Base-by-base conservation (phyloP, 1,140 invertebrate species). In the Drosophila murphyi region DNA sequence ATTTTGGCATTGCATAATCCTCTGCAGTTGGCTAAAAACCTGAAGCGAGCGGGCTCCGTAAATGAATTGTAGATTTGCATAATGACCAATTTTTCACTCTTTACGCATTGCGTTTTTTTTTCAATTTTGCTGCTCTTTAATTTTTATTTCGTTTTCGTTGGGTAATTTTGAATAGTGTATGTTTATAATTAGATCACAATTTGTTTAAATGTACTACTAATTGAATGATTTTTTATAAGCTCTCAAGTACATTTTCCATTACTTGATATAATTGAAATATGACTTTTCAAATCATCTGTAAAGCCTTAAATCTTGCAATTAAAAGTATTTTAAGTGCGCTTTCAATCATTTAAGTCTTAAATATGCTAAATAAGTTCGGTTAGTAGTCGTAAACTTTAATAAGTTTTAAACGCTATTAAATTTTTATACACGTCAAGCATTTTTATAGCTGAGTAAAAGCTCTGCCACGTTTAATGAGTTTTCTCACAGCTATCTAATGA, bases 21-120 rank as follows among this genome's bases (percentile, higher is more conserved):
- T 55, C 71, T 75, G 83, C 76, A 80, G 79, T 78, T 89, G 85
- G 55, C 51, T 60, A 70, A 79, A 20, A 79, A 64, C 75, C 73
- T 77, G 78, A 50, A 62, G 48, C 47, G 59, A 52, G 10, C 35
- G 10, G 5, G 29, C 32, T 5, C 59, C 68, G 34, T 50, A 67
- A 80, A 89, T 78, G 77, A 88, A 83, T 83, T 89, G 80, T 70
- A 75, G 56, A 85, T 88, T 88, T 88, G 85, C 85, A 88, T 88
- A 88, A 88, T 88, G 73, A 80, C 65, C 82, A 88, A 88, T 88
- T 85, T 87, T 78, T 83, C 48, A 69, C 63, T 57, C 65, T 41
- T 50, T 64, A 37, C 45, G 6, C 39, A 47, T 50, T 65, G 6
- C 39, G 51, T 50, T 65, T 74, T 62, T 64, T 28, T 41, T 56